Conservation (phyloP, 2,113 vertebrate genomes). For the Oceanites oceanicus region DNA sequence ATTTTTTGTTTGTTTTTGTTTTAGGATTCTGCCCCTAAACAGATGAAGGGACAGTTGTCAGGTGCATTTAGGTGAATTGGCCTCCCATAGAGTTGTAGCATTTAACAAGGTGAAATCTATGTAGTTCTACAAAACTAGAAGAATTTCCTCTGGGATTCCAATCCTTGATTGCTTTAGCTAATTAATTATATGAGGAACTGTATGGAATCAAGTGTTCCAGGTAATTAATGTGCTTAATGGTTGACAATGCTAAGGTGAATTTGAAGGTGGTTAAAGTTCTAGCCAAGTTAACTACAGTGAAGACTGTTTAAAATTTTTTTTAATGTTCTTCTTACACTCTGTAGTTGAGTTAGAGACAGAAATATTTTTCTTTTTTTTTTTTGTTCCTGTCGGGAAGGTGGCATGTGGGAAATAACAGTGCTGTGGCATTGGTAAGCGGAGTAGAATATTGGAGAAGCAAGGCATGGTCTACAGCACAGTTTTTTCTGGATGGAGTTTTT, state of each 20-base stretch:
- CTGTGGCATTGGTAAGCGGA: not conserved
- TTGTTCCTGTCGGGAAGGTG: not conserved
- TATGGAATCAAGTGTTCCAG: conserved; percentile 1
- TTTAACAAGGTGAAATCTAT: not conserved
- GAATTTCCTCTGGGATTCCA: conserved; percentile 32
- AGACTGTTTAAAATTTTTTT: not conserved
- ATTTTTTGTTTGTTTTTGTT: not conserved
- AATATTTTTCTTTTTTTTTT: not conserved
- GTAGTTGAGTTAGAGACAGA: not conserved
- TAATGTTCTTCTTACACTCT: not conserved
- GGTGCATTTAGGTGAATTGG: not conserved
- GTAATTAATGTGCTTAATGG: conserved; percentile 47
- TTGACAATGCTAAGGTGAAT: not conserved
- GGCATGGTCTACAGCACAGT: not conserved
- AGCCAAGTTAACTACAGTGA: conserved; percentile 44
- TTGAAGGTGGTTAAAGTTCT: conserved; percentile 38
- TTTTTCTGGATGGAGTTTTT: not conserved
- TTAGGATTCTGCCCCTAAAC: not conserved
- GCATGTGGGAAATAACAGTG: not conserved
- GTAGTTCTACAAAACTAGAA: not conserved
- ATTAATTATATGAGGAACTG: conserved; percentile 53
- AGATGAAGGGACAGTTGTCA: not conserved
- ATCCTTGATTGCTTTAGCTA: conserved; percentile 18
- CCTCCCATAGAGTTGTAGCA: not conserved
- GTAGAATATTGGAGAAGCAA: not conserved